Percentiles rank a stretch among this genome's conserved stretches.
Conservation (phyloP, 2,888 invertebrate genomes). For the Mongoloraphidia duomilia region DNA sequence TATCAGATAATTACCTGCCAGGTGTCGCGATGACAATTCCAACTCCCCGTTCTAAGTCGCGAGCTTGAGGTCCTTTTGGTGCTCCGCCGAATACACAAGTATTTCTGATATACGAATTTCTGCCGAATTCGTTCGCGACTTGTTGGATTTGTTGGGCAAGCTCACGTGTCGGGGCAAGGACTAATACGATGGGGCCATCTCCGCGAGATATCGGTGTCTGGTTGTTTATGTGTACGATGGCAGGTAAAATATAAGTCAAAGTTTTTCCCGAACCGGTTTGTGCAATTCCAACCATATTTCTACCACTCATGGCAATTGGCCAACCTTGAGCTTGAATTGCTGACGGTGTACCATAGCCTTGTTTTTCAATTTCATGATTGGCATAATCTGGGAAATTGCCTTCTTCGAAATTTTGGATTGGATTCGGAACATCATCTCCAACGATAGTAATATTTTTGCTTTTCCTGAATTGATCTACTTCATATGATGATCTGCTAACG, state of each 20-base stretch:
- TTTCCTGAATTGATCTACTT: constrained; percentile 48
- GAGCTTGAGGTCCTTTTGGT: constrained; percentile 68
- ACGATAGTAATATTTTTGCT: constrained; percentile 52
- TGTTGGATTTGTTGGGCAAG: constrained; percentile 73
- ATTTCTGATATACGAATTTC: constrained; percentile 63
- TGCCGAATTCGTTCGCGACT: constrained; percentile 75
- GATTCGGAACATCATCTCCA: constrained; percentile 60
- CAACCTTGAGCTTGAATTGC: constrained; percentile 81
- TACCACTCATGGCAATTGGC: constrained; percentile 73
- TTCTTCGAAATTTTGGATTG: constrained; percentile 66
- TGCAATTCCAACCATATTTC: constrained; percentile 79
- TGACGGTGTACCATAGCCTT: constrained; percentile 65
- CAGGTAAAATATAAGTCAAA: constrained; percentile 68
- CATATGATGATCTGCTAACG: constrained; percentile 43
- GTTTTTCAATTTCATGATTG: constrained; percentile 54
- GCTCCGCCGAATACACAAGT: constrained; percentile 87
- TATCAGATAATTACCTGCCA: constrained; percentile 35
- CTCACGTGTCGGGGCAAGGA: constrained; percentile 67
- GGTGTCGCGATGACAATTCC: constrained; percentile 85
- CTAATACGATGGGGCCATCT: constrained; percentile 73
- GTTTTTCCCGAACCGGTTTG: constrained; percentile 76
- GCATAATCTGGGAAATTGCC: constrained; percentile 68
- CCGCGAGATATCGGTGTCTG: constrained; percentile 63
- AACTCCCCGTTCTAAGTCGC: constrained; percentile 58
- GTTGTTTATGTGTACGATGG: constrained; percentile 75